Conservation (phyloP, 2,113 vertebrate genomes). For the Aplodontia rufa region DNA sequence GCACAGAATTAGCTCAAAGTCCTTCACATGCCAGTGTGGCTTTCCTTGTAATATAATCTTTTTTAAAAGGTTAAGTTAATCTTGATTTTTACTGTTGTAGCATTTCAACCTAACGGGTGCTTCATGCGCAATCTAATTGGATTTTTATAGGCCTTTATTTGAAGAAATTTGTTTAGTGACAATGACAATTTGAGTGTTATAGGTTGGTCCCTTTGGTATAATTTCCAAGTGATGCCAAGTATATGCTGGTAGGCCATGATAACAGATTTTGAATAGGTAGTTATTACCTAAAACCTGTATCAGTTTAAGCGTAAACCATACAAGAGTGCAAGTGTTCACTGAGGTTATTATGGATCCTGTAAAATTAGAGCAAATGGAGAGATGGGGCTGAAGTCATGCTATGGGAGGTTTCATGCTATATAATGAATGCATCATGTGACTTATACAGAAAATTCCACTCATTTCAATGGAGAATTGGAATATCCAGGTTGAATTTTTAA, state of each 20-base stretch:
- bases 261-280: constrained; percentile 25
- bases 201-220: constrained; percentile 41
- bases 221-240: background rate
- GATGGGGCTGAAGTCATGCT: constrained; percentile 3
- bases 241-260: background rate
- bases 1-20: constrained; percentile 19
- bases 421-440: constrained; percentile 50
- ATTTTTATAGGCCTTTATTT: constrained; percentile 67
- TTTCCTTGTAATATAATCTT: constrained; percentile 61
- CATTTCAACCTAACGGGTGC: constrained; percentile 53
- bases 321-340: background rate
- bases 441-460: constrained; percentile 76
- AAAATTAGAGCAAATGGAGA: constrained; percentile 64
- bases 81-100: constrained; percentile 60
- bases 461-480: constrained; percentile 75
- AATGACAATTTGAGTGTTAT: constrained; percentile 56
- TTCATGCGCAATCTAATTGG: constrained; percentile 59
- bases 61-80: constrained; percentile 72
- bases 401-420: constrained; percentile 33
- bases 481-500: constrained; percentile 84
- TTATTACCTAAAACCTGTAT: constrained; percentile 42
- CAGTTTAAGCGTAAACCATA: constrained; percentile 8
- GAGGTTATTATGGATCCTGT: constrained; percentile 57
- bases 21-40: background rate
- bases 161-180: constrained; percentile 67